A percentile compares a stretch with the other conserved stretches of the same genome.
phyloP scores from a whole-genome alignment of 2,797 vertebrate species.

The Mustela erminea region DNA sequence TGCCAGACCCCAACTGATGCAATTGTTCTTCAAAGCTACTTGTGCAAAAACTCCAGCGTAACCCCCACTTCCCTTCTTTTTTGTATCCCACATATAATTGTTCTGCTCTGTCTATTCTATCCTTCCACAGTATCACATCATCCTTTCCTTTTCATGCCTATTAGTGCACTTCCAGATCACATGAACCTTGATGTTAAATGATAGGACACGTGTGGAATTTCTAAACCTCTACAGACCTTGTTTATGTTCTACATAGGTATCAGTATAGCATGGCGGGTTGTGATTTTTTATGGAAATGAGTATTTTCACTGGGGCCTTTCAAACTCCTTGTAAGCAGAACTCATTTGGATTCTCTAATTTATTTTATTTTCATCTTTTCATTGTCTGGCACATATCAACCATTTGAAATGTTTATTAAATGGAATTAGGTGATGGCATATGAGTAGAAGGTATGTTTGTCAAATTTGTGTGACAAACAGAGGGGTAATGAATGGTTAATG shows the following conservation, averaged over 20 bases:
- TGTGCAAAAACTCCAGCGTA: neutral
- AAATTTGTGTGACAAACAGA: neutral
- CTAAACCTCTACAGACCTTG: neutral
- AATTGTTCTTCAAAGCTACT: neutral
- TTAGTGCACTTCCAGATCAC: neutral
- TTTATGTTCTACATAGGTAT: neutral
- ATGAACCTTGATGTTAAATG: neutral
- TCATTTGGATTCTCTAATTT: neutral
- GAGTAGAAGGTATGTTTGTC: neutral
- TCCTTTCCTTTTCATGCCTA: neutral
- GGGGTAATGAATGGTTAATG: neutral
- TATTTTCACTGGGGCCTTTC: neutral
- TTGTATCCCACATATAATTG: neutral
- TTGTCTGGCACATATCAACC: neutral
- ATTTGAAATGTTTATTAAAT: neutral
- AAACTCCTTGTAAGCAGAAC: neutral
- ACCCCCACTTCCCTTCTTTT: neutral
- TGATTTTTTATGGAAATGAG: neutral
- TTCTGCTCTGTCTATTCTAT: neutral
- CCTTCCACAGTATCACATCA: neutral
- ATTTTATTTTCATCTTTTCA: neutral
- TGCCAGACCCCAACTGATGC: neutral
- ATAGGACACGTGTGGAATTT: neutral
- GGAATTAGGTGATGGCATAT: neutral
- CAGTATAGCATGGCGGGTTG: neutral